Percentiles rank a stretch among this genome's conserved stretches.
Conservation (phyloP, 2,797 vertebrate genomes). For the Malurus splendens region DNA sequence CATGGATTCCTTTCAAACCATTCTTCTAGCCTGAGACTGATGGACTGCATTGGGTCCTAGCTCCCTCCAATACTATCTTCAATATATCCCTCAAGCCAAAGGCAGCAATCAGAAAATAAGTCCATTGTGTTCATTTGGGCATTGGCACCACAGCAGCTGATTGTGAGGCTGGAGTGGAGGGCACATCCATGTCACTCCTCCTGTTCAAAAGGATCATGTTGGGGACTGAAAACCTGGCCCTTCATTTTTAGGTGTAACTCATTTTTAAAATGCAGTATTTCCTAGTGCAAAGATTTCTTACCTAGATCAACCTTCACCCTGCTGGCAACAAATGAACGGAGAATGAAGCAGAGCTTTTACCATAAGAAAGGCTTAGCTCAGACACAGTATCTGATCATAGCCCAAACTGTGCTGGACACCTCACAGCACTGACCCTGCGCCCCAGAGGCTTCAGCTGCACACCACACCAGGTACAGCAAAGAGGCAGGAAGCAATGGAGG, state of each 20-base stretch:
- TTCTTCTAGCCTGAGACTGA: not conserved
- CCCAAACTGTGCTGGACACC: not conserved
- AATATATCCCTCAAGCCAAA: not conserved
- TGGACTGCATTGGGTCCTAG: not conserved
- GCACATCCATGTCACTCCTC: not conserved
- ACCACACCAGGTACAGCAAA: not conserved
- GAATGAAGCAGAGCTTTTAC: not conserved
- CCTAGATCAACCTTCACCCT: not conserved
- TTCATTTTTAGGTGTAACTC: not conserved
- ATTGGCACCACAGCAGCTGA: not conserved
- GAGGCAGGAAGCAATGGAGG: not conserved
- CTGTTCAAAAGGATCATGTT: not conserved
- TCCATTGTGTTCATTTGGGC: not conserved
- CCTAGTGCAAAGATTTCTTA: not conserved
- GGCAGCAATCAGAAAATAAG: not conserved
- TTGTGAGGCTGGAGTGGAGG: not conserved
- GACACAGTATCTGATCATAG: not conserved
- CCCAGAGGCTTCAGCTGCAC: not conserved
- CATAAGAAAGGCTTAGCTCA: not conserved
- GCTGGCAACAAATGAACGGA: not conserved
- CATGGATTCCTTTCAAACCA: not conserved
- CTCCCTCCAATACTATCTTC: not conserved
- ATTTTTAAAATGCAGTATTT: not conserved
- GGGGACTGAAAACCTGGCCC: not conserved
- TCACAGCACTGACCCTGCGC: not conserved